Base-by-base conservation (phyloP, 1,140 invertebrate genomes). In the Stegodyphus dumicola region DNA sequence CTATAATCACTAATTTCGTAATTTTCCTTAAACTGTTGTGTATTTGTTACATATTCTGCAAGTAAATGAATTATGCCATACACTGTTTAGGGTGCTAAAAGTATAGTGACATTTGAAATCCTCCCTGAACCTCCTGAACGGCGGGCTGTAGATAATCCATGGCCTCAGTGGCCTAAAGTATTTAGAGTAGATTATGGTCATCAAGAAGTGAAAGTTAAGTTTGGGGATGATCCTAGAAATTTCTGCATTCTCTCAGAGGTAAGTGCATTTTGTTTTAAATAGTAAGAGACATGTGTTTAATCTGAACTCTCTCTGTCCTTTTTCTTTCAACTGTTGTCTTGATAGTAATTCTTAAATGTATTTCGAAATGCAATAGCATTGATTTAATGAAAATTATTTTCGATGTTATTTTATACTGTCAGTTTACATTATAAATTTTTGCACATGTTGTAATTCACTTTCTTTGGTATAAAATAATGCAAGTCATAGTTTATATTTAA, bases 141-240 rank as follows among this genome's bases (percentile, higher is more conserved):
- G 49, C 92, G 98, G 52, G 91, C 92, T 13, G 96, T 97, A 90
- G 93, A 93, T 85, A 99, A 99, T 91, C 98, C 98, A 7, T 99
- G 98, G 98, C 98, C 98, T 5, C 97, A 99, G 89, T 99, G 95
- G 94, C 98, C 98, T 0, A 93, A 96, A 89, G 95, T 99, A 7
- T 99, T 99, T 92, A 95, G 97, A 88, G 95, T 99, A 5, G 98
- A 99, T 91, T 99, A 99, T 90, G 98, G 98, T 0, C 98, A 99
- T 89, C 98, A 99, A 90, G 98, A 99, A 92, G 97, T 98, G 1
- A 94, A 94, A 89, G 92, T 97, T 0, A 96, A 96, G 90, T 96
- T 94, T 91, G 98, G 98, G 7, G 93, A 95, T 64, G 98, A 99
- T 92, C 98, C 98, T 6, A 93, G 98, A 54, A 94, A 96, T 88